phyloP scores from a whole-genome alignment of 2,888 invertebrate species.

The Rhorus exstirpatorius region DNA sequence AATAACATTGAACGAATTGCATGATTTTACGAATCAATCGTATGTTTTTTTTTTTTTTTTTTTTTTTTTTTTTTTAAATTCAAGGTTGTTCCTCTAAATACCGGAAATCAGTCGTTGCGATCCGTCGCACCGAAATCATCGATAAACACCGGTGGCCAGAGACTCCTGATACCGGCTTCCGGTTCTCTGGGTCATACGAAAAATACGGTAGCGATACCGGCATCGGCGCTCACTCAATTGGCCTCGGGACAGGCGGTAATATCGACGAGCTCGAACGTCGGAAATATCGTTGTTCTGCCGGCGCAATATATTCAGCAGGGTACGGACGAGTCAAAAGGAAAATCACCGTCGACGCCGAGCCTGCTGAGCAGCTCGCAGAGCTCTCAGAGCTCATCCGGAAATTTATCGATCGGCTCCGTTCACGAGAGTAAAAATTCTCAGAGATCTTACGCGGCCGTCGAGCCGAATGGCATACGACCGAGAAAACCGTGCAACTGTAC shows the following conservation, averaged over 20 bases:
- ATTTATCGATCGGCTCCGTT: conserved; percentile 76
- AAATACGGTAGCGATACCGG: conserved; percentile 83
- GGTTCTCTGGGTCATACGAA: conserved; percentile 81
- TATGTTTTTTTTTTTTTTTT: too few relatives aligned
- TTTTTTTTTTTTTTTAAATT: too few relatives aligned
- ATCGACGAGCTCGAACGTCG: conserved; percentile 83
- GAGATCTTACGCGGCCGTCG: conserved; percentile 80
- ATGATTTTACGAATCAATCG: too few relatives aligned
- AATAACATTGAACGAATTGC: not conserved
- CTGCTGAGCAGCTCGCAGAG: conserved; percentile 79
- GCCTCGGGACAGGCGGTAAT: conserved; percentile 84
- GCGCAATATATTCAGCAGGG: conserved; percentile 87
- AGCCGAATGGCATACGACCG: conserved; percentile 89
- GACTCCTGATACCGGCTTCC: conserved; percentile 85
- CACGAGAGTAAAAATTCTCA: conserved; percentile 80
- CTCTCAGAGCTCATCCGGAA: conserved; percentile 79
- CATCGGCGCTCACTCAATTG: conserved; percentile 85
- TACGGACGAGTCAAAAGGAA: conserved; percentile 80
- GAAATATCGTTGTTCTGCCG: conserved; percentile 88
- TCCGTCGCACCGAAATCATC: conserved; percentile 85
- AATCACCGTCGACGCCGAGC: conserved; percentile 80
- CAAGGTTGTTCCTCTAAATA: conserved; percentile 83
- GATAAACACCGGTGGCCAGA: conserved; percentile 81
- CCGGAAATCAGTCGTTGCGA: conserved; percentile 81
- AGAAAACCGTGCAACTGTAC: conserved; percentile 99